Evolutionary conservation across 2,888 invertebrate species (phyloP).

Genomic region (Dryocosmus kuriphilus): DNA sequence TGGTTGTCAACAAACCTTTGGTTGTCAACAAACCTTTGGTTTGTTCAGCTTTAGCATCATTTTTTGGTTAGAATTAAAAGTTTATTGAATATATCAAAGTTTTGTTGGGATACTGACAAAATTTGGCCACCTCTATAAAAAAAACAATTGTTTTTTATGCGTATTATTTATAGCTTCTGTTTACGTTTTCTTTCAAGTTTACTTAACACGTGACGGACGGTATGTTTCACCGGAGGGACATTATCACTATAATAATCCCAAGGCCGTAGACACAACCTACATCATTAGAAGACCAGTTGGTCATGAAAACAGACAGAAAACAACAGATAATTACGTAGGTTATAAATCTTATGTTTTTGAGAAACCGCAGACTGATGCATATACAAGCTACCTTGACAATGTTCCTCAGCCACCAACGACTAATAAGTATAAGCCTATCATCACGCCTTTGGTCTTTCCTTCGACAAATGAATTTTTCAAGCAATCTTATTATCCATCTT

Average conservation of each 20-base stretch:
- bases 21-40: too few species aligned
- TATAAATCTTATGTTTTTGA: constrained; percentile 44
- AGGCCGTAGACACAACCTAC: constrained; percentile 81
- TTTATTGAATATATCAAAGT: too few species aligned
- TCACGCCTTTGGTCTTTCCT: constrained; percentile 65
- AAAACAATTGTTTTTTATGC: too few species aligned
- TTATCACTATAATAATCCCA: constrained; percentile 76
- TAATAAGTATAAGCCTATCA: constrained; percentile 63
- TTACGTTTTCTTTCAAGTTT: constrained; percentile 69
- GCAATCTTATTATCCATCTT: constrained; percentile 58
- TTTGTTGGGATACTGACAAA: too few species aligned
- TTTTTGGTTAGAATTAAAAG: too few species aligned
- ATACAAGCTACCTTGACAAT: constrained; percentile 54
- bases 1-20: too few species aligned
- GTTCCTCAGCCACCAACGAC: constrained; percentile 49
- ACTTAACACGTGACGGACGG: constrained; percentile 79
- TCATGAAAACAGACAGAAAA: constrained; percentile 36
- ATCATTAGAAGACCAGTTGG: constrained; percentile 77
- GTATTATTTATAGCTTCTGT: neutral
- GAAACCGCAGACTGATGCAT: constrained; percentile 53
- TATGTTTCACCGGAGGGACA: constrained; percentile 79
- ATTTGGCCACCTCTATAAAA: neutral
- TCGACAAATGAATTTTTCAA: constrained; percentile 49
- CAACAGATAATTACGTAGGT: constrained; percentile 15
- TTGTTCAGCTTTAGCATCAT: too few species aligned